Base-by-base conservation (phyloP, 2,113 vertebrate species). In the Thoracochromis brauschi region DNA sequence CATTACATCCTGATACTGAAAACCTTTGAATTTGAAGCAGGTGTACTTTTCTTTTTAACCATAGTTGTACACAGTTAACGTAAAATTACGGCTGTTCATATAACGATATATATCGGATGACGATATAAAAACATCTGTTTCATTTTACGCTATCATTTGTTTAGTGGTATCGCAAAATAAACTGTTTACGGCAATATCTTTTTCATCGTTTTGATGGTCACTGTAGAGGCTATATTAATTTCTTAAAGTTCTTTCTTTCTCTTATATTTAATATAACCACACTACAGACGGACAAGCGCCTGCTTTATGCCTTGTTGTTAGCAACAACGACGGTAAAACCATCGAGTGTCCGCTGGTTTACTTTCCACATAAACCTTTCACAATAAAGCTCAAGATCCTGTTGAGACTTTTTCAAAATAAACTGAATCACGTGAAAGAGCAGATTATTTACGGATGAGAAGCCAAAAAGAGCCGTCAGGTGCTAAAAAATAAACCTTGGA, bases 261-360 rank as follows among this genome's bases (percentile, higher is more conserved):
- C 40, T 42, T 42, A 13, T 42, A 42, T 42, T 3, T 42, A 6
- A 42, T 42, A 42, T 13, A 42, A 42, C 12, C 11, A 40, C 11
- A 40, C 5, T 40, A 12, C 5, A 0, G 40, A 40, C 1, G 5
- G 38, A 40, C 38, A 40, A 3, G 54, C 7, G 7, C 54, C 7
- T 14, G 54, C 3, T 55, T 57, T 8, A 57, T 5, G 54, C 21
- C 0, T 54, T 54, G 10, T 54, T 0, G 6, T 54, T 7, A 54
- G 6, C 21, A 8, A 57, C 12, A 9, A 3, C 1, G 0, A 58
- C 4, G 7, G 55, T 3, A 29, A 58, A 2, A 58, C 2, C 55
- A 9, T 16, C 7, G 3, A 8, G 4, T 9, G 55, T 58, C 24
- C 13, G 24, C 24, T 1, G 0, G 13, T 58, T 29, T 29, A 58